Conservation (phyloP, 2,113 vertebrate genomes). For the Tapirus terrestris region DNA sequence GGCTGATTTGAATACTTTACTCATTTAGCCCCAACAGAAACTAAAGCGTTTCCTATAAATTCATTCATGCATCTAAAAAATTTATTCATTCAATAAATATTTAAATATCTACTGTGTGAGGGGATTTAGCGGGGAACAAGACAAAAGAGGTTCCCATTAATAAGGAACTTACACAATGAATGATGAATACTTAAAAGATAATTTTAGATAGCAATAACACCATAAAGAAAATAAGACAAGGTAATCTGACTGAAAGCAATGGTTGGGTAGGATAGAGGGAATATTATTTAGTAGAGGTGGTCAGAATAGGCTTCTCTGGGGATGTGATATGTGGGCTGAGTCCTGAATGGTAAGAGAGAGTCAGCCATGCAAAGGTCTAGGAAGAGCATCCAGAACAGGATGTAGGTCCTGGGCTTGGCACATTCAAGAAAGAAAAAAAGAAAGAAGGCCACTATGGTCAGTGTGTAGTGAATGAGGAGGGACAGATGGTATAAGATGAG, state of each 20-base stretch:
- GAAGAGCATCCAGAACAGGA: background rate
- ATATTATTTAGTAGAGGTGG: background rate
- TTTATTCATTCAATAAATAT: constrained; percentile 12
- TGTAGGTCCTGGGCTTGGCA: background rate
- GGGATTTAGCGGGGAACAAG: constrained; percentile 10
- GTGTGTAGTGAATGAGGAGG: background rate
- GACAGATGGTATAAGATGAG: background rate
- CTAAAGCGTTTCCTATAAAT: constrained; percentile 15
- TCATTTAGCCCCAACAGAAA: constrained; percentile 11
- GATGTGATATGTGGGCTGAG: background rate
- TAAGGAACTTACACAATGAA: background rate
- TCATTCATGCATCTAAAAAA: constrained; percentile 38
- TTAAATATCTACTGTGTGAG: background rate
- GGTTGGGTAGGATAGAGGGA: background rate
- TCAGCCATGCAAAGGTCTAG: background rate
- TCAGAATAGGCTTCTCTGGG: background rate
- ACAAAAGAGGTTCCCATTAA: background rate
- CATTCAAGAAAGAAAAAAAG: background rate
- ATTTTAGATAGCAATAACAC: constrained; percentile 21
- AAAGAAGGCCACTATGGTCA: background rate
- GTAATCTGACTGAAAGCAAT: background rate
- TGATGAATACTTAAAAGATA: constrained; percentile 7
- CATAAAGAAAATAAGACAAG: constrained; percentile 48
- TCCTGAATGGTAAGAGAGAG: background rate
- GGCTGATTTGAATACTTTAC: constrained; percentile 21